Percentiles rank a stretch among this genome's conserved stretches.
phyloP scores from a whole-genome alignment of 1,140 invertebrate species.

The Camponotus pennsylvanicus region DNA sequence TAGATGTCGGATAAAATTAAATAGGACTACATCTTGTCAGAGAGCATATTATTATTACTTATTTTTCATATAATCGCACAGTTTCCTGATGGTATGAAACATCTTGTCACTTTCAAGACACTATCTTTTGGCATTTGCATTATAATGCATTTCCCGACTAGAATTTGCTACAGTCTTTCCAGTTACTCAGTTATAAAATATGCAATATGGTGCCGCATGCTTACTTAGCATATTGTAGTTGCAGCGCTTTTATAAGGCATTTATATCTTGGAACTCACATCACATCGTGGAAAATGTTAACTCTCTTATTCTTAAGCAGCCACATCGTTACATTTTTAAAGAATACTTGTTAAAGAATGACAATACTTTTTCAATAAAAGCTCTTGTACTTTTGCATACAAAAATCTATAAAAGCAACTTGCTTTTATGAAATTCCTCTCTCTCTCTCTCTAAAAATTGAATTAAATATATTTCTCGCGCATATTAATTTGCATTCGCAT shows the following conservation, averaged over 20 bases:
- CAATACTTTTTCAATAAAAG: neutral
- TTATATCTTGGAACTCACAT: slow-evolving; percentile 33
- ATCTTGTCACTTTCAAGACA: neutral
- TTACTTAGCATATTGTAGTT: slow-evolving; percentile 33
- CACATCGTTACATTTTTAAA: neutral
- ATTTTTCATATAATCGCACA: neutral
- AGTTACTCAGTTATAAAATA: slow-evolving; percentile 36
- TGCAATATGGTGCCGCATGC: neutral
- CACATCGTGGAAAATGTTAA: neutral
- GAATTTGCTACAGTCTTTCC: slow-evolving; percentile 23
- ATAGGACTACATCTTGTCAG: neutral
- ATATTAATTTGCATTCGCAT: neutral
- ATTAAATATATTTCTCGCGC: neutral
- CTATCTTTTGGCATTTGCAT: neutral
- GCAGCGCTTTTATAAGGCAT: neutral
- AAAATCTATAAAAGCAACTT: too few relatives aligned
- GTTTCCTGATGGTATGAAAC: neutral
- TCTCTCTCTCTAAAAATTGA: neutral
- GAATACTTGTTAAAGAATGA: neutral
- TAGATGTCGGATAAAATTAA: neutral
- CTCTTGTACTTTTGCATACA: neutral
- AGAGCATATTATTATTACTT: neutral
- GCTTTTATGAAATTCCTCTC: neutral
- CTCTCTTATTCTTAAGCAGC: neutral
- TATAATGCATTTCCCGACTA: neutral